Percentiles rank a stretch among this genome's conserved stretches.
Conservation (phyloP, 2,888 invertebrate species). For the Unio delphinus region DNA sequence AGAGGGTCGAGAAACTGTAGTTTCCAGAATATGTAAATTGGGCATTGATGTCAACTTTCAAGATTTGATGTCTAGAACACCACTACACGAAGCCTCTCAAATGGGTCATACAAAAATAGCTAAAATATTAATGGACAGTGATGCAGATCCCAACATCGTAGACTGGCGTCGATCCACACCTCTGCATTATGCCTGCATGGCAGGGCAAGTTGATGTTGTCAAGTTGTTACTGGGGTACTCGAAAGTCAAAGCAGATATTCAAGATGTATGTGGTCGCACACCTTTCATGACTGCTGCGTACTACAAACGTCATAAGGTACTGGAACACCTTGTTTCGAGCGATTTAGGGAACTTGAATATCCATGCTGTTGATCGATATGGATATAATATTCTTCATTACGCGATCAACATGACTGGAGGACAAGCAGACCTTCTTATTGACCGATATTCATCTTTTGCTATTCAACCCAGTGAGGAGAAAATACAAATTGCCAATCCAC, state of each 20-base stretch:
- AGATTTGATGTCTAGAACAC: constrained; percentile 33
- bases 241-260: constrained; percentile 3
- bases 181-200: constrained; percentile 40
- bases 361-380: constrained; percentile 14
- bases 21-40: constrained; percentile 18
- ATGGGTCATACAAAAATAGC: constrained; percentile 18
- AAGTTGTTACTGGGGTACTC: constrained; percentile 14
- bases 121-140: constrained; percentile 21
- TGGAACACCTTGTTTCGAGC: constrained; percentile 20
- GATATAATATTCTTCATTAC: constrained; percentile 29
- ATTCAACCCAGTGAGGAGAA: too few relatives aligned
- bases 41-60: constrained; percentile 14
- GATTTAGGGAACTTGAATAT: constrained; percentile 11
- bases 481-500: too few relatives aligned
- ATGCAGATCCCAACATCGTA: constrained; percentile 16
- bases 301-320: constrained; percentile 11
- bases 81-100: constrained; percentile 39
- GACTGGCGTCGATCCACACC: constrained; percentile 42
- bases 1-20: constrained; percentile 14
- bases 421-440: constrained; percentile 5
- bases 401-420: constrained; percentile 7
- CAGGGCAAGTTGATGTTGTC: constrained; percentile 22
- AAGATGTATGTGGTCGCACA: constrained; percentile 26
- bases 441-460: too few relatives aligned
- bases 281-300: constrained; percentile 32